Conservation (phyloP, 1,140 invertebrate genomes). For the Calliphora vicina region DNA sequence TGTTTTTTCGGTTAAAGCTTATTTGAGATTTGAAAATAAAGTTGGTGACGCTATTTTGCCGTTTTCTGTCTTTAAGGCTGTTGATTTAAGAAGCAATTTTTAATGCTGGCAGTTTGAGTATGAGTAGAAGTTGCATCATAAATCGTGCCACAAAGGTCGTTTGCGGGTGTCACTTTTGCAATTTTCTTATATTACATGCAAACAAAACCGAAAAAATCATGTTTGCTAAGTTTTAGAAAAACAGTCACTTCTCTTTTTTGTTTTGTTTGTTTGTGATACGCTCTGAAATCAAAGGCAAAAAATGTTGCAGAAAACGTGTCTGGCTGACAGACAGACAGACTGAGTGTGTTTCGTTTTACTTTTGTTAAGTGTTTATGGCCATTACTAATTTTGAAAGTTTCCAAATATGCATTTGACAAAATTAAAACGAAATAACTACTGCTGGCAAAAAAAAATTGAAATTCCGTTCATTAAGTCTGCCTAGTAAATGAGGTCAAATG, state of each 20-base stretch:
- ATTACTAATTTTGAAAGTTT: neutral
- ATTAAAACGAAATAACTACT: neutral
- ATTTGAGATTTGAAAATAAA: neutral
- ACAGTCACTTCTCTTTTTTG: neutral
- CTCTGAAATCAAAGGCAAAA: neutral
- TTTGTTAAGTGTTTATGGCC: neutral
- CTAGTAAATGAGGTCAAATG: neutral
- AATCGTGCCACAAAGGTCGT: conserved; percentile 33
- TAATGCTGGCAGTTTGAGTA: too few relatives aligned
- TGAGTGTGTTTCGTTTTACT: neutral
- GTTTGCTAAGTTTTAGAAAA: neutral
- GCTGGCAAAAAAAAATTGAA: neutral
- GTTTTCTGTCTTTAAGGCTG: neutral
- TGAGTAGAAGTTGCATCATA: conserved; percentile 28
- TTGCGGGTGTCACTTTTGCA: conserved; percentile 33
- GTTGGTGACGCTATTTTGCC: neutral
- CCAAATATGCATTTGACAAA: neutral
- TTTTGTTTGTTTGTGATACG: too few relatives aligned
- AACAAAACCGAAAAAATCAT: conserved; percentile 16
- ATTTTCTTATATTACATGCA: conserved; percentile 35
- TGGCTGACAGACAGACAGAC: too few relatives aligned
- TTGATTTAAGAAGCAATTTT: conserved; percentile 10
- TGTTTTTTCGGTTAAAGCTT: too few relatives aligned
- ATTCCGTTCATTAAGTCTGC: neutral
- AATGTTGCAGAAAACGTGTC: neutral